A percentile compares a stretch with the other conserved stretches of the same genome.
Evolutionary conservation across 2,888 invertebrate genomes (phyloP).

Genomic region (Lydus trimaculatus): DNA sequence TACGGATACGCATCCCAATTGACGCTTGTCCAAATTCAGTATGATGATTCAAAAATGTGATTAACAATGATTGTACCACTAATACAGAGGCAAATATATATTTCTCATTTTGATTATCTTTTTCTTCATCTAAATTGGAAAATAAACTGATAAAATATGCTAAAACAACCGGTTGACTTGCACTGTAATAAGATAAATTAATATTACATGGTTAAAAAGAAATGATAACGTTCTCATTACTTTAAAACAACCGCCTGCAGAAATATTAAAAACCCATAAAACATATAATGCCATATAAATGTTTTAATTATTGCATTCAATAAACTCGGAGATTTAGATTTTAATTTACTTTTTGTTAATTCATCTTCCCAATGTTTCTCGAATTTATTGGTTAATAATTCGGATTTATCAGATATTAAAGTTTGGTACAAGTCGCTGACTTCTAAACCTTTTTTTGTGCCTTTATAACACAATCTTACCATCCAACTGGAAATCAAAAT

Average conservation of each 20-base stretch:
- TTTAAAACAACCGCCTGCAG: conserved; percentile 65
- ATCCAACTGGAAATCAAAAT: conserved; percentile 52
- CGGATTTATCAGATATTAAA: conserved; percentile 68
- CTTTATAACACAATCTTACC: conserved; percentile 60
- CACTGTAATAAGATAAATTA: conserved; percentile 61
- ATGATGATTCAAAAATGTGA: conserved; percentile 68
- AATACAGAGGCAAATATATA: conserved; percentile 66
- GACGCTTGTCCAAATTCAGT: conserved; percentile 69
- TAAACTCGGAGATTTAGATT: conserved; percentile 65
- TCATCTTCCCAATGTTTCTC: conserved; percentile 69
- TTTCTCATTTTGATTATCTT: conserved; percentile 63
- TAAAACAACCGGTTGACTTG: conserved; percentile 65
- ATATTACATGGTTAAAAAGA: neutral
- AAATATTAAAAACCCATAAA: conserved; percentile 66
- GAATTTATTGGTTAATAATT: conserved; percentile 68
- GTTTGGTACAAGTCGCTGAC: conserved; percentile 71
- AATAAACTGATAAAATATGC: conserved; percentile 65
- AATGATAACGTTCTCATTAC: conserved; percentile 60
- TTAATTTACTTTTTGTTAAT: conserved; percentile 63
- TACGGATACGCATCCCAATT: conserved; percentile 77
- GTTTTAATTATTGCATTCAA: conserved; percentile 65
- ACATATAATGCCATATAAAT: conserved; percentile 66
- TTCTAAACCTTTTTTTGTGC: conserved; percentile 67
- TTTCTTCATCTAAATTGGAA: conserved; percentile 61
- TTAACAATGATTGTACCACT: conserved; percentile 62